Evolutionary conservation across 2,113 vertebrate genomes (phyloP).

Genomic region (Gallinago undulata): DNA sequence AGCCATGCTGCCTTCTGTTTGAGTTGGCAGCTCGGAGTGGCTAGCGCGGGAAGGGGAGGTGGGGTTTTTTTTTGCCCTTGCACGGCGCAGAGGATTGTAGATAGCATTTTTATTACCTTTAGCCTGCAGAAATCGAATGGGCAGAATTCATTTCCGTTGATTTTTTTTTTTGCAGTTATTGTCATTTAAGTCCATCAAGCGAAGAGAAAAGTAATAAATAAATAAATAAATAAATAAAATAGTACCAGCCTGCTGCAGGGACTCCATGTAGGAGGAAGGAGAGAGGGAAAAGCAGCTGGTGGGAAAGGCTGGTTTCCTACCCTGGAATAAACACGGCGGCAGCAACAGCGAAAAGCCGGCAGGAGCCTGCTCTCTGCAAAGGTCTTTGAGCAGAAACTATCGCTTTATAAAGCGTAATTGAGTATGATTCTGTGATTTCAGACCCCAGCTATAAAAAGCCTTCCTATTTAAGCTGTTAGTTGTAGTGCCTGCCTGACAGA

Average conservation of each 20-base stretch:
- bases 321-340: not conserved
- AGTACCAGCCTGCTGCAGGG: accelerated
- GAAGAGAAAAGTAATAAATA: not conserved
- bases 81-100: not conserved
- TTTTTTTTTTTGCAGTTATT: not conserved
- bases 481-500: not conserved
- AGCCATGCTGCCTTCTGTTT: constrained; percentile 12
- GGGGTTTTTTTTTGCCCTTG: not conserved
- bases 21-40: constrained; percentile 3
- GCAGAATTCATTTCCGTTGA: not conserved
- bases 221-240: not conserved
- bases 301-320: not conserved
- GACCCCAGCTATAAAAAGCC: not conserved
- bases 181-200: too few species aligned
- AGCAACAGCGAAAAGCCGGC: not conserved
- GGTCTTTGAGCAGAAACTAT: not conserved
- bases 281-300: not conserved
- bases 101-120: not conserved
- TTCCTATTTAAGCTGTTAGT: not conserved
- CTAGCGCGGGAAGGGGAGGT: not conserved
- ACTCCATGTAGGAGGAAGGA: not conserved
- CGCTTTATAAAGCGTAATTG: not conserved
- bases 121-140: not conserved
- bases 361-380: not conserved
- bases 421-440: not conserved